These are phyloP conservation scores for Lasioglossum vierecki DNA, from an alignment of 2,888 invertebrate genomes.

Conservation along the genomic window DNA sequence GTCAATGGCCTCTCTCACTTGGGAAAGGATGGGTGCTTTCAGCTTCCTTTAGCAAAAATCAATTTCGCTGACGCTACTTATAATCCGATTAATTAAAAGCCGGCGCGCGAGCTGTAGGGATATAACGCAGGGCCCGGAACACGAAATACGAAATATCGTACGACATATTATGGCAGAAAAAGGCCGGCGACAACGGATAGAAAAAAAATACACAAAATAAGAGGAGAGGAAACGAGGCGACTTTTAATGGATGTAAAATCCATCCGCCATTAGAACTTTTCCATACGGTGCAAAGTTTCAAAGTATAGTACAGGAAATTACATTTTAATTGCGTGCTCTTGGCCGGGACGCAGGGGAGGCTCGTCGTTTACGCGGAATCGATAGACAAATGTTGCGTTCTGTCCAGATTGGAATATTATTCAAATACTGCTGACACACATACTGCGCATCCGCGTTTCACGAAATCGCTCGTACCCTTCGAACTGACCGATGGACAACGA, in stretches of 20 bases:
- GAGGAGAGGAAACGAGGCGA: background rate
- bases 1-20: slow-evolving; percentile 51
- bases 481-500: background rate
- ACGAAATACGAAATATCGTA: slow-evolving; percentile 35
- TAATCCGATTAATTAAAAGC: slow-evolving; percentile 68
- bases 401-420: slow-evolving; percentile 1
- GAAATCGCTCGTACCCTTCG: background rate
- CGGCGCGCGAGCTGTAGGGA: slow-evolving; percentile 1
- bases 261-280: slow-evolving; percentile 30
- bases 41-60: slow-evolving; percentile 66
- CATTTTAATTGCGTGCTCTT: slow-evolving; percentile 36
- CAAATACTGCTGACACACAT: background rate
- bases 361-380: slow-evolving; percentile 30
- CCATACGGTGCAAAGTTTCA: slow-evolving; percentile 20
- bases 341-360: background rate
- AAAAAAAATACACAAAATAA: background rate
- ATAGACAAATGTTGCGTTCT: background rate
- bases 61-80: slow-evolving; percentile 65
- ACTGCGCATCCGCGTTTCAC: background rate
- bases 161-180: slow-evolving; percentile 39
- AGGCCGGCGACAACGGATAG: background rate
- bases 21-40: slow-evolving; percentile 47
- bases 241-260: slow-evolving; percentile 52
- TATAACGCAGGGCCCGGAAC: slow-evolving; percentile 13
- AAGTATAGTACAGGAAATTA: slow-evolving; percentile 29